Evolutionary conservation across 2,888 invertebrate species (phyloP).

Genomic region (Ferdinandea cuprea): DNA sequence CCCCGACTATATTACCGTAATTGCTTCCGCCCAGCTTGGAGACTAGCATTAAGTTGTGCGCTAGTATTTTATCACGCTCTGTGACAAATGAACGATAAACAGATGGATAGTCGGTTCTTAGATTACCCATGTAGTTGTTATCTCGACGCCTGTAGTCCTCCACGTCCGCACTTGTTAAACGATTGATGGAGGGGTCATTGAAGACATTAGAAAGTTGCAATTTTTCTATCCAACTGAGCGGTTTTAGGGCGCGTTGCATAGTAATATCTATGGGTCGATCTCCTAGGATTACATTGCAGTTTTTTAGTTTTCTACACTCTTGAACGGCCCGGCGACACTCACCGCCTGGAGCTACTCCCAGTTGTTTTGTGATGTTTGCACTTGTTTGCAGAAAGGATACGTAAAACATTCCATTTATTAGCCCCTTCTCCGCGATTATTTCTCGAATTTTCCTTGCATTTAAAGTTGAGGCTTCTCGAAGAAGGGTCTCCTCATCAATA

Average conservation of each 20-base stretch:
- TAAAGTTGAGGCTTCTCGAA: conserved; percentile 92
- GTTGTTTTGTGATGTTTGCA: conserved; percentile 93
- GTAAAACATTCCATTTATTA: conserved; percentile 89
- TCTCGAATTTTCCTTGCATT: conserved; percentile 86
- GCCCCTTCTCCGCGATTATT: conserved; percentile 73
- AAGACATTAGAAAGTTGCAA: conserved; percentile 81
- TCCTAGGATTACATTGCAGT: conserved; percentile 92
- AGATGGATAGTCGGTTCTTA: conserved; percentile 89
- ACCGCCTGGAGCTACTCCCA: conserved; percentile 98
- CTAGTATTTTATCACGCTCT: conserved; percentile 94
- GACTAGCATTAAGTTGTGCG: conserved; percentile 90
- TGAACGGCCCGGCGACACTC: conserved; percentile 94
- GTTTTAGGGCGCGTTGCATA: conserved; percentile 91
- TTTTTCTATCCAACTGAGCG: conserved; percentile 93
- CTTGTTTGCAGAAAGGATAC: conserved; percentile 93
- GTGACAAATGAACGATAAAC: conserved; percentile 93
- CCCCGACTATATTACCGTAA: conserved; percentile 91
- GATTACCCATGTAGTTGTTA: conserved; percentile 86
- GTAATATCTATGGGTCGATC: conserved; percentile 96
- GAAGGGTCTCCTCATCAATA: conserved; percentile 92
- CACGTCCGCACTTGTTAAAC: conserved; percentile 88
- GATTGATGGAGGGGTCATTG: conserved; percentile 23
- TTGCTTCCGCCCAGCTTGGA: conserved; percentile 78
- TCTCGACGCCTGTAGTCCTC: conserved; percentile 91
- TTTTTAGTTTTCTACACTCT: conserved; percentile 87